Evolutionary conservation across 2,797 vertebrate species (phyloP), one percentile per base, ranked within the genome.

Genomic region (Huso huso): DNA sequence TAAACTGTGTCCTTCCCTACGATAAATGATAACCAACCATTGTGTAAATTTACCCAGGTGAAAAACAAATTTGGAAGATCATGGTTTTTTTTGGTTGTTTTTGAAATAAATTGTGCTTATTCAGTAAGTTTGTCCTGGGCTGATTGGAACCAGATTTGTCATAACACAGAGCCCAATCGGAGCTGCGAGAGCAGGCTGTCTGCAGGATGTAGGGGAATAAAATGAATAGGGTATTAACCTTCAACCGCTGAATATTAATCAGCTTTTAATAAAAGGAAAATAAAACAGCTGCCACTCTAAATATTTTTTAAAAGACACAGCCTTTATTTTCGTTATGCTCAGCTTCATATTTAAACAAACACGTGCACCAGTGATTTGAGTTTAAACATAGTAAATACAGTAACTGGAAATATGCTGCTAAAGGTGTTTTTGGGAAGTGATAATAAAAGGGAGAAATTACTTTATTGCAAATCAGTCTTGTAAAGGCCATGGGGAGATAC

Each of bases 211-310:
- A 78, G 88, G 88, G 86, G 91, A 93, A 91, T 89, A 88, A 91
- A 90, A 91, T 83, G 87, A 82, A 82, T 84, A 80, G 81, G 79
- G 89, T 87, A 93, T 92, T 93, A 91, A 88, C 85, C 90, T 90
- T 86, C 89, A 91, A 86, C 90, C 90, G 79, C 93, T 93, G 92
- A 93, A 94, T 94, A 95, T 94, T 94, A 95, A 95, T 94, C 90
- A 93, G 90, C 73, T 87, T 94, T 93, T 93, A 93, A 92, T 92
- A 94, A 93, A 85, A 93, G 83, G 87, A 95, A 94, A 95, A 94
- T 90, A 94, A 87, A 88, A 86, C 83, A 82, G 83, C 75, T 88
- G 92, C 94, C 92, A 95, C 88, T 90, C 87, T 84, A 93, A 94
- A 94, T 95, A 94, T 93, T 94, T 91, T 91, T 87, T 83, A 72